These are phyloP conservation scores for Chrysomela aeneicollis DNA, from an alignment of 2,888 invertebrate species.

Conservation along the genomic window DNA sequence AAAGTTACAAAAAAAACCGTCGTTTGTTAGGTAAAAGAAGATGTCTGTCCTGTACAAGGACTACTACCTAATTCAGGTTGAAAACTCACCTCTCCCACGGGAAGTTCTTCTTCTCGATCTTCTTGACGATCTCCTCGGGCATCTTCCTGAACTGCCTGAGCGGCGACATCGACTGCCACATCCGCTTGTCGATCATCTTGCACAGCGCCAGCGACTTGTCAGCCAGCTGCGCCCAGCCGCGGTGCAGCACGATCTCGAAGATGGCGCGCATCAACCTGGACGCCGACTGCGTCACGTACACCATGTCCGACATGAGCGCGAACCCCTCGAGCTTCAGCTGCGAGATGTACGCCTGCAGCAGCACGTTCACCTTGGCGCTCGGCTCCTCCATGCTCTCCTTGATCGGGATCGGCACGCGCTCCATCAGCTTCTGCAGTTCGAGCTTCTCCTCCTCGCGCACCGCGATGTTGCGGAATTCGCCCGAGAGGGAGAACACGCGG, in stretches of 20 bases:
- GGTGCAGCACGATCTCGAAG: slow-evolving; percentile 92
- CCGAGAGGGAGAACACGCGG: slow-evolving; percentile 96
- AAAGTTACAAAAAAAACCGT: too few relatives aligned
- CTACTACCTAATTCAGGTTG: too few relatives aligned
- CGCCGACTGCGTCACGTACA: slow-evolving; percentile 98
- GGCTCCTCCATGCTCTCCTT: slow-evolving; percentile 99
- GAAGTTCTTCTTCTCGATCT: slow-evolving; percentile 97
- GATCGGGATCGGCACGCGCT: slow-evolving; percentile 96
- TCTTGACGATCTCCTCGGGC: slow-evolving; percentile 96
- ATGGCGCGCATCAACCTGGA: slow-evolving; percentile 94
- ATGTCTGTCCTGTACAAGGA: too few relatives aligned
- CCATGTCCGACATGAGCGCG: slow-evolving; percentile 99
- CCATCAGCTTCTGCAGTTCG: slow-evolving; percentile 94
- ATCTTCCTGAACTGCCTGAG: slow-evolving; percentile 96
- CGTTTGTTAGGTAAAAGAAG: too few relatives aligned
- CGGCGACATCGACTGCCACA: slow-evolving; percentile 99
- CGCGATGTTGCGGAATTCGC: slow-evolving; percentile 92
- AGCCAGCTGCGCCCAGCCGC: slow-evolving; percentile 94
- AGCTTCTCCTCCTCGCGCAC: slow-evolving; percentile 97
- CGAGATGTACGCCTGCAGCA: slow-evolving; percentile 97
- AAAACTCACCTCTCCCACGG: slow-evolving; percentile 79
- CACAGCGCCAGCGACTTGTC: slow-evolving; percentile 95
- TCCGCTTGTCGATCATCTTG: slow-evolving; percentile 98
- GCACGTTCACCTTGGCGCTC: slow-evolving; percentile 94
- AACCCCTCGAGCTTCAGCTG: slow-evolving; percentile 98